Percentiles rank a stretch among this genome's conserved stretches.
phyloP scores from a whole-genome alignment of 2,113 vertebrate species.

The Peucedramus taeniatus region DNA sequence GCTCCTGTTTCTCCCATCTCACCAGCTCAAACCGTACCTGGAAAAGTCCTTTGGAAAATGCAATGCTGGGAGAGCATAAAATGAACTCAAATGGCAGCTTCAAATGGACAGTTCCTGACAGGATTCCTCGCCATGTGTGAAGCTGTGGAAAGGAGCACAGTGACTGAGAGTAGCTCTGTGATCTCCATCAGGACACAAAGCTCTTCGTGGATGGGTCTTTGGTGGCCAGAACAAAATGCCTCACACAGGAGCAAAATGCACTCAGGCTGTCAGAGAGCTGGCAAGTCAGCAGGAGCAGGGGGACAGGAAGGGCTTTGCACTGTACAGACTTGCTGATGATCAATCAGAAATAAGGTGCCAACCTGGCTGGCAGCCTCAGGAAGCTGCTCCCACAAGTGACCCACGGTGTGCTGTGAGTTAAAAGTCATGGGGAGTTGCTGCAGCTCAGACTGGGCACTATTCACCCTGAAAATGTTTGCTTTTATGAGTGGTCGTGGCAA shows the following conservation, averaged over 20 bases:
- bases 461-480: fast-evolving
- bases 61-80: neutral
- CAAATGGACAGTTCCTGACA: neutral
- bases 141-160: neutral
- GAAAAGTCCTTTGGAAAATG: neutral
- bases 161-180: neutral
- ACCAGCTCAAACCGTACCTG: neutral
- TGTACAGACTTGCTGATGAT: neutral
- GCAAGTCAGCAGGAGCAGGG: neutral
- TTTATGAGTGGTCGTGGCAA: neutral
- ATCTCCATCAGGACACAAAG: fast-evolving
- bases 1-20: neutral
- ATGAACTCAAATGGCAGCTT: neutral
- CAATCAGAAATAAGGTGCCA: neutral
- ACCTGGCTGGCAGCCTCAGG: neutral
- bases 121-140: neutral
- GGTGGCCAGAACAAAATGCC: fast-evolving
- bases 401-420: fast-evolving
- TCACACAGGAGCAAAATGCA: fast-evolving
- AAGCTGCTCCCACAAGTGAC: neutral
- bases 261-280: neutral
- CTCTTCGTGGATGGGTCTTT: neutral
- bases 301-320: neutral
- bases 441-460: neutral
- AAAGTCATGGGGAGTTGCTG: fast-evolving